phyloP scores from a whole-genome alignment of 1,140 invertebrate genomes.

The Drosophila teissieri region DNA sequence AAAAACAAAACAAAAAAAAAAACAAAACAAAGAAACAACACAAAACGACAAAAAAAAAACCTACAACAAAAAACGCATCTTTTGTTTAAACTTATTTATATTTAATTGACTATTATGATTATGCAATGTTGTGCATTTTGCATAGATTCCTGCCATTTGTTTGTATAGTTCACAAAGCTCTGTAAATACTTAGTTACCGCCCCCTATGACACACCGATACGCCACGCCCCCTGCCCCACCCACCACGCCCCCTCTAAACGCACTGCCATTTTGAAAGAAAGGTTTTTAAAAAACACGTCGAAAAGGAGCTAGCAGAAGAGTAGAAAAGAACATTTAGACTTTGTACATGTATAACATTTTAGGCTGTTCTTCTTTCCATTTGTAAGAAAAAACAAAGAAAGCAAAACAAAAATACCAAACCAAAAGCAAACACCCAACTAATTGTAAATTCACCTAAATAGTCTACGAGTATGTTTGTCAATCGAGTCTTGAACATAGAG shows the following conservation, averaged over 20 bases:
- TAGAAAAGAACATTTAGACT: conserved; percentile 64
- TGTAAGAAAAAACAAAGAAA: conserved; percentile 41
- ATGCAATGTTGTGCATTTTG: conserved; percentile 40
- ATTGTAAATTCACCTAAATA: conserved; percentile 28
- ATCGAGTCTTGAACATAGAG: conserved; percentile 8
- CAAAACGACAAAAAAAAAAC: conserved; percentile 41
- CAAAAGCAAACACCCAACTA: conserved; percentile 14
- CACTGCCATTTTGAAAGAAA: conserved; percentile 76
- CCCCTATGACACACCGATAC: background rate
- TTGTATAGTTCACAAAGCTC: conserved; percentile 32
- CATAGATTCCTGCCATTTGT: conserved; percentile 73
- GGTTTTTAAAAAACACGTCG: conserved; percentile 63
- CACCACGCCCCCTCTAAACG: conserved; percentile 31
- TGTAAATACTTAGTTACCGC: conserved; percentile 35
- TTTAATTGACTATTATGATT: conserved; percentile 28
- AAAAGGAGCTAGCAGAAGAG: conserved; percentile 28
- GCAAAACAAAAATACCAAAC: conserved; percentile 28
- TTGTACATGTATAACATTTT: conserved; percentile 81
- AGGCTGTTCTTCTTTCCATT: conserved; percentile 73
- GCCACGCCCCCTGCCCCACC: background rate
- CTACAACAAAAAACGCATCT: conserved; percentile 44
- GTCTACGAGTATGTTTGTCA: conserved; percentile 20
- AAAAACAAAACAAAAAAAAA: conserved; percentile 37
- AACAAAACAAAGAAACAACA: conserved; percentile 49
- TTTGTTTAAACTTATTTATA: conserved; percentile 43